phyloP scores from a whole-genome alignment of 1,140 invertebrate species.

The Pogonomyrmex californicus region DNA sequence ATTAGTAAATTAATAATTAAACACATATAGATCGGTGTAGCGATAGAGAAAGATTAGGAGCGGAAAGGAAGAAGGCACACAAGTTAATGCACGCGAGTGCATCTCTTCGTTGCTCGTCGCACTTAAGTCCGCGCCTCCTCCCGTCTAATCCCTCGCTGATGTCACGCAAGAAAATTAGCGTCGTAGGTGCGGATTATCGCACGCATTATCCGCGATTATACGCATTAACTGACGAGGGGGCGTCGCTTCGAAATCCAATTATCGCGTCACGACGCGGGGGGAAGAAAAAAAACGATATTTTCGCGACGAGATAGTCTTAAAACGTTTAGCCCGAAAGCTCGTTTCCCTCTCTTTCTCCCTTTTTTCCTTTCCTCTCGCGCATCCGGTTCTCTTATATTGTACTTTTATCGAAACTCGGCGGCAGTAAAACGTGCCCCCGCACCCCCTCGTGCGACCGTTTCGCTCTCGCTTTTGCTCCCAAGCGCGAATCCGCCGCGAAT shows the following conservation, averaged over 20 bases:
- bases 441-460: neutral
- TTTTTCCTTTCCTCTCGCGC: neutral
- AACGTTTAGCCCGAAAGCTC: constrained; percentile 22
- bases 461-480: neutral
- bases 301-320: constrained; percentile 32
- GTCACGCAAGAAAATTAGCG: constrained; percentile 69
- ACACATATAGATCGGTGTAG: neutral
- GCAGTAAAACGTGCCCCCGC: constrained; percentile 50
- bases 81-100: neutral
- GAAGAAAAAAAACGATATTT: constrained; percentile 43
- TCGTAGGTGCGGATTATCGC: constrained; percentile 62
- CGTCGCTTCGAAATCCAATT: constrained; percentile 67
- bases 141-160: constrained; percentile 61
- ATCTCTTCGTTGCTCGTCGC: constrained; percentile 26
- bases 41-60: neutral
- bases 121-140: constrained; percentile 13
- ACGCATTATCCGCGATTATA: constrained; percentile 68
- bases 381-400: constrained; percentile 39
- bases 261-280: constrained; percentile 26
- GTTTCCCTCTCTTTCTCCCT: neutral
- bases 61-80: neutral
- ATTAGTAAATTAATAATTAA: constrained; percentile 45
- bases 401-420: constrained; percentile 52
- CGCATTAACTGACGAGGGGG: constrained; percentile 63
- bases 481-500: constrained; percentile 42